Conservation (phyloP, 2,888 invertebrate genomes). For the Tetramorium bicarinatum region DNA sequence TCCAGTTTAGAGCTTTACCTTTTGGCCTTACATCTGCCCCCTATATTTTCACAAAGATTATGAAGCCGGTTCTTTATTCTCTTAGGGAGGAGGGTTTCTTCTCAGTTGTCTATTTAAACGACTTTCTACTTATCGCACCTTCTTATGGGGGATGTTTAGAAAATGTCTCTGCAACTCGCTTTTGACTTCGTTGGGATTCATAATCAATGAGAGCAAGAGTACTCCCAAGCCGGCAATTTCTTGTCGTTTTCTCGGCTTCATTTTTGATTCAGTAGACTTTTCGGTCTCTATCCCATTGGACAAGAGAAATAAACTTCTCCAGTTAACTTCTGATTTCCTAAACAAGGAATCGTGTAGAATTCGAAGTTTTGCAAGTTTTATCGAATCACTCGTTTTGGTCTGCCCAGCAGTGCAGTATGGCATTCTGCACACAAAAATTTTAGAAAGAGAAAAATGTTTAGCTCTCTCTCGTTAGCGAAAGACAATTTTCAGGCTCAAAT, state of each 20-base stretch:
- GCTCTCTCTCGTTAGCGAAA: neutral
- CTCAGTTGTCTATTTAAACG: neutral
- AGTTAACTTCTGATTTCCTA: neutral
- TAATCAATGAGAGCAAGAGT: no score
- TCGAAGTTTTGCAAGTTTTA: neutral
- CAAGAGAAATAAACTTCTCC: neutral
- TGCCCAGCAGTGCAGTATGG: neutral
- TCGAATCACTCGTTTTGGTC: neutral
- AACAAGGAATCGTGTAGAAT: neutral
- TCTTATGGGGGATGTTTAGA: neutral
- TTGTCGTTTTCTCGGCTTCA: no score
- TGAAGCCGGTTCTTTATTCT: neutral
- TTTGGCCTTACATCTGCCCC: neutral
- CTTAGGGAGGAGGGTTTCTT: neutral
- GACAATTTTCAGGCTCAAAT: neutral
- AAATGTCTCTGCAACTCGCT: no score
- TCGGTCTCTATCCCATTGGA: neutral
- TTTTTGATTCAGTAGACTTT: neutral
- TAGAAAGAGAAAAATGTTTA: neutral
- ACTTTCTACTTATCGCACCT: neutral
- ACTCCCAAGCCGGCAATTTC: no score
- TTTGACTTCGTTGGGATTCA: no score
- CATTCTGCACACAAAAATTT: neutral
- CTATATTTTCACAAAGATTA: neutral
- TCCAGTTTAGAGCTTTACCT: no score